phyloP scores from a whole-genome alignment of 2,113 vertebrate genomes.

The Hemiscyllium ocellatum region DNA sequence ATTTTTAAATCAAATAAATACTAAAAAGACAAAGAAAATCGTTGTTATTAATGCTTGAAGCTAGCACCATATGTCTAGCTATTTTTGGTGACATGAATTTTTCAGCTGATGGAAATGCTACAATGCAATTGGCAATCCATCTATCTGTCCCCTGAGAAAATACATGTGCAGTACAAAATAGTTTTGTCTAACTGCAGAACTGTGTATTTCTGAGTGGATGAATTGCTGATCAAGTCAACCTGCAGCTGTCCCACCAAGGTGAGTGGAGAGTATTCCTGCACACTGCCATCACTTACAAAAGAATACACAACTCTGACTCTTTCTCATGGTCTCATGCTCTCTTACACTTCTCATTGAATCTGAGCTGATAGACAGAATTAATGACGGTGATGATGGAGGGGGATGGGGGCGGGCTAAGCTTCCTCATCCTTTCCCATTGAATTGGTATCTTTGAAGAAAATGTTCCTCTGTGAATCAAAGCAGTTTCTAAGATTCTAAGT shows the following conservation, averaged over 20 bases:
- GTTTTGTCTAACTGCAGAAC: background rate
- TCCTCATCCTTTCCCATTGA: background rate
- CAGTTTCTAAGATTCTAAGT: too few species aligned
- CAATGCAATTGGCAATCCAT: background rate
- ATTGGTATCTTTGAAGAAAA: too few species aligned
- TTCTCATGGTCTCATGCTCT: background rate
- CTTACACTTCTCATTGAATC: background rate
- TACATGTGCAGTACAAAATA: background rate
- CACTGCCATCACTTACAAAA: background rate
- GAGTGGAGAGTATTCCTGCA: background rate
- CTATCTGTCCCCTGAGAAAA: background rate
- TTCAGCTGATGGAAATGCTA: background rate
- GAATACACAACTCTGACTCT: background rate
- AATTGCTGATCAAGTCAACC: background rate
- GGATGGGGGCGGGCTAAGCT: background rate
- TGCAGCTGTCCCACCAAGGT: background rate
- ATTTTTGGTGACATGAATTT: background rate
- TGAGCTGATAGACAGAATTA: background rate
- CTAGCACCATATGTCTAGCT: background rate
- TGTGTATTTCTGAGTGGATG: background rate
- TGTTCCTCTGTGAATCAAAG: background rate
- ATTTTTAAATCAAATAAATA: background rate
- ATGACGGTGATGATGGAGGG: background rate
- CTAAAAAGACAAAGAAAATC: background rate
- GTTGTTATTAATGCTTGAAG: background rate